Percentiles rank a stretch among this genome's conserved stretches.
These are phyloP conservation scores for Aphrocallistes beatrix DNA, from an alignment of 37 sponge, comb jelly and placozoan species.

Conservation along the genomic window DNA sequence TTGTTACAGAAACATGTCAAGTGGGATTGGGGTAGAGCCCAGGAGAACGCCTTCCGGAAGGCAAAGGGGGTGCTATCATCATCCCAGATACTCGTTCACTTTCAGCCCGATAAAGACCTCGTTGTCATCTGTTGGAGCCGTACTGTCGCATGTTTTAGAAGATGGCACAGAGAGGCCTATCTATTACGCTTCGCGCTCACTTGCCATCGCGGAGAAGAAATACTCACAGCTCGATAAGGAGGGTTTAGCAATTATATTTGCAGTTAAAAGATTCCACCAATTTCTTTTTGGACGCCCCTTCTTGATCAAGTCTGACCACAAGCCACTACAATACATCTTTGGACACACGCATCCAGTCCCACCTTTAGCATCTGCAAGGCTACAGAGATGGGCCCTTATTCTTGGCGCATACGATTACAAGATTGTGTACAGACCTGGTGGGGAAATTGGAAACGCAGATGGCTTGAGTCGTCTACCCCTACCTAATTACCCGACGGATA, in stretches of 20 bases:
- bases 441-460: neutral
- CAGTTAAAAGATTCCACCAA: constrained; percentile 23
- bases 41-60: neutral
- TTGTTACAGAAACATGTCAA: neutral
- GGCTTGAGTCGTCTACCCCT: constrained; percentile 20
- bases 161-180: constrained; percentile 34
- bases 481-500: too few relatives aligned
- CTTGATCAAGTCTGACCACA: constrained; percentile 27
- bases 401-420: constrained; percentile 24
- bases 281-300: constrained; percentile 26
- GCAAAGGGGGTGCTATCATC: neutral
- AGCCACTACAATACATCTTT: constrained; percentile 18
- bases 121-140: constrained; percentile 27
- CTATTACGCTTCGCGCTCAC: constrained; percentile 28
- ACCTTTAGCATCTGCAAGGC: constrained; percentile 21
- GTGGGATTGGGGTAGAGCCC: neutral
- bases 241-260: constrained; percentile 26
- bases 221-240: constrained; percentile 39
- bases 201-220: constrained; percentile 28
- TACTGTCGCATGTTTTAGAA: constrained; percentile 25
- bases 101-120: neutral
- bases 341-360: neutral
- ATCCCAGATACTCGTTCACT: neutral
- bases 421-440: constrained; percentile 22
- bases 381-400: constrained; percentile 22